Base-by-base conservation (phyloP, 2,113 vertebrate species). In the Ciconia stormi region DNA sequence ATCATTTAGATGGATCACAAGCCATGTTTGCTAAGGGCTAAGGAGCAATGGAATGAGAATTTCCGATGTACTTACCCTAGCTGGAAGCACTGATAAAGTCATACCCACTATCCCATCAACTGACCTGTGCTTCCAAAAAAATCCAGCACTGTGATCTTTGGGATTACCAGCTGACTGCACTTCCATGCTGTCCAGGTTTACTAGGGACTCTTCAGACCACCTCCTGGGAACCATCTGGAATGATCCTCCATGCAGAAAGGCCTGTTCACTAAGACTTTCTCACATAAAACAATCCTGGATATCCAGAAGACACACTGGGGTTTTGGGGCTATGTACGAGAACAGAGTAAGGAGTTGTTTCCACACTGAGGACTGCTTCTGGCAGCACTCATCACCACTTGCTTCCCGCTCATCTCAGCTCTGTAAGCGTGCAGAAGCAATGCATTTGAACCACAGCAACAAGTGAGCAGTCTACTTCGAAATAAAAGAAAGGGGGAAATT, bases 91-190 rank as follows among this genome's bases (percentile, higher is more conserved):
- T 46, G 46, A 36, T 25, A 5, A 73, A 69, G 34, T 32, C 65
- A 12, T 16, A 42, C 19, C 49, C 56, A 59, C 40, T 55, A 55
- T 34, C 15, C 63, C 53, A 36, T 46, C 47, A 20, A 20, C 13
- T 21, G 27, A 58, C 2, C 2, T 29, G 10, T 13, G 4, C 47
- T 71, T 58, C 80, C 34, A 52, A 61, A 79, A 55, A 42, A 32
- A 27, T 27, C 16, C 76, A 71, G 53, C 27, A 6, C 2, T 3
- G 53, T 0, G 0, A 59, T 22, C 26, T 55, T 30, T 2, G 7
- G 44, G 38, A 55, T 81, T 42, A 50, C 26, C 15, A 20, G 3
- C 3, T 13, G 40, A 29, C 3, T 3, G 79, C n/a, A 11, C 13
- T 34, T 32, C 26, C 4, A 17, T 2, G 13, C 38, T 16, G 2